Base-by-base conservation (phyloP, 2,113 vertebrate genomes). In the Aegotheles bennettii region DNA sequence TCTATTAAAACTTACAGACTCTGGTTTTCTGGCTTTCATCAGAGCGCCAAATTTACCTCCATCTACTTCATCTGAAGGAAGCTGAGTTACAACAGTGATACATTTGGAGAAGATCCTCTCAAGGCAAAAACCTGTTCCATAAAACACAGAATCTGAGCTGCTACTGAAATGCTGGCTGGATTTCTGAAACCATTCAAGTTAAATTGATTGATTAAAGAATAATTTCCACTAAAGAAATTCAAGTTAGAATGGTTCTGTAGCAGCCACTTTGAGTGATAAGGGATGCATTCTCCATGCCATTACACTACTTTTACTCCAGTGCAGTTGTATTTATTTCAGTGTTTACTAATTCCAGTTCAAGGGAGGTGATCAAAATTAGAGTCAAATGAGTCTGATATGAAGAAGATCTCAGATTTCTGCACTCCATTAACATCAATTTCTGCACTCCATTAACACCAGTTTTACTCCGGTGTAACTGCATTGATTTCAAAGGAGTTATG, bases 341-440 rank as follows among this genome's bases (percentile, higher is more conserved):
- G 80, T 96, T 97, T 96, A 97, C 88, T 57, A 92, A 96, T 94
- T 93, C 83, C 93, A 92, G 76, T 84, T 92, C 79, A 93, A 90
- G 73, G 76, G 56, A 94, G 57, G 65, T 89, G 83, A 96, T 93
- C 92, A 95, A 94, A 94, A 94, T 94, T 89, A 94, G 76, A 95
- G 79, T 71, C 80, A 81, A 84, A 35, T 81, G 86, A 92, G 60
- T 88, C 83, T 81, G 78, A 88, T 84, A 86, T 63, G 89, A 91
- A 94, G 91, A 95, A 95, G 47, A 84, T 93, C 90, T 84, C 88
- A 75, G 76, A 89, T 89, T 96, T 94, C 90, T 96, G 56, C 90
- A 96, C 90, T 96, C 93, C 93, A 93, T 95, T 95, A 96, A 95
- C 92, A 95, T 93, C 88, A 81, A 93, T 95, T 96, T 94, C 96